phyloP scores from a whole-genome alignment of 2,797 vertebrate species.

The Acrossocheilus fasciatus region DNA sequence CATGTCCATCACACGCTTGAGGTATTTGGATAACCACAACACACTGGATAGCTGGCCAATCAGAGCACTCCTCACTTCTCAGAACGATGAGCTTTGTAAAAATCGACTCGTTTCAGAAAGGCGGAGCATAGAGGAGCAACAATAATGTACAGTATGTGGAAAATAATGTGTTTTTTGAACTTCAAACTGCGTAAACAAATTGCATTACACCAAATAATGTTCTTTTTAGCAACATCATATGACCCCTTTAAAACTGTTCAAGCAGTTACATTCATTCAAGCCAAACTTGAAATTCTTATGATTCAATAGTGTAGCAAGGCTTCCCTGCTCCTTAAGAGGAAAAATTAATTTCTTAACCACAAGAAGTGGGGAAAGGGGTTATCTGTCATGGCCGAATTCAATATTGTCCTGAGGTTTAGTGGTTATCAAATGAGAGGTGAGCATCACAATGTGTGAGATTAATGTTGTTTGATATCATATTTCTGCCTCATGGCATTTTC shows the following conservation, averaged over 20 bases:
- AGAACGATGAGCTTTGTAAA: too few relatives aligned
- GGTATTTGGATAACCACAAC: too few relatives aligned
- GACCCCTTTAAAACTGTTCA: background rate
- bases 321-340: background rate
- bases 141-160: too few relatives aligned
- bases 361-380: background rate
- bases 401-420: background rate
- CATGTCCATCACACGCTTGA: too few relatives aligned
- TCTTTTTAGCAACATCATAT: too few relatives aligned
- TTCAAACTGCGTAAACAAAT: too few relatives aligned
- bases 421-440: background rate
- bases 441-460: conserved; percentile 1
- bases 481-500: conserved; percentile 1
- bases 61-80: too few relatives aligned
- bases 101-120: too few relatives aligned
- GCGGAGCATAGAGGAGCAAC: too few relatives aligned
- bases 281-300: conserved; percentile 24
- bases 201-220: too few relatives aligned
- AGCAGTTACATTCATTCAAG: conserved; percentile 27
- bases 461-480: conserved; percentile 9
- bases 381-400: background rate
- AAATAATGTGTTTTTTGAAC: too few relatives aligned
- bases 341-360: background rate
- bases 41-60: too few relatives aligned
- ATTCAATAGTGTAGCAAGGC: background rate